Evolutionary conservation across 2,797 vertebrate genomes (phyloP), one percentile per base, ranked within the genome.

Genomic region (Thalassophryne amazonica): DNA sequence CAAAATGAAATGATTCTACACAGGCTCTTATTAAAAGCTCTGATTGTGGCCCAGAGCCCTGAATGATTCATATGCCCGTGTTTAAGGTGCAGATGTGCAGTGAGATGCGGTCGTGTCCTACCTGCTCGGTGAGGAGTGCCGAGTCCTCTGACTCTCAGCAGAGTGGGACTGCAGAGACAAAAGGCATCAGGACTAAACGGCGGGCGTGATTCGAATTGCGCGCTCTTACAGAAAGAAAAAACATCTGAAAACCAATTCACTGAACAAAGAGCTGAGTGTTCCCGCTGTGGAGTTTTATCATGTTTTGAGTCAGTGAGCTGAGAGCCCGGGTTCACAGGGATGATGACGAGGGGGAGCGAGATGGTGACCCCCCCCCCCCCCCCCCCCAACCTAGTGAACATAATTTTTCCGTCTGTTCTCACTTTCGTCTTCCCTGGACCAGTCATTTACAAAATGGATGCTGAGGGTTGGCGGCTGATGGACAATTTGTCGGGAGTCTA

Each of bases 31-130:
- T 73, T 73, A 72, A 86, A 82, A 88, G 75, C 69, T 66, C 38
- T 3, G 76, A 73, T 78, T 81, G 83, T 73, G 80, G 43, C 72
- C 48, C 46, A 52, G 66, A 73, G 70, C 66, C 80, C 83, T 84
- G 67, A 80, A 86, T 87, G 84, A 86, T 86, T 84, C 81, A 86
- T 86, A 84, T 88, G 82, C 80, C 89, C 81, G 81, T 78, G 27
- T 74, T 82, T 80, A 80, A 83, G 76, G 77, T 77, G 55, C 70
- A 80, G 86, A 83, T 83, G 84, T 85, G 83, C 69, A 47, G 67
- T 46, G 60, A 73, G 89, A 89, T 91, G 88, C 83, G 84, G 87
- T 91, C 89, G 87, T 69, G 36, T 16, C 69, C 65, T 80, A 78
- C 84, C 82, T 87, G 85, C 79, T 79, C 81, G 84, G 80, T 78